Evolutionary conservation across 2,797 vertebrate genomes (phyloP).

Genomic region (Chaetophractus vellerosus): DNA sequence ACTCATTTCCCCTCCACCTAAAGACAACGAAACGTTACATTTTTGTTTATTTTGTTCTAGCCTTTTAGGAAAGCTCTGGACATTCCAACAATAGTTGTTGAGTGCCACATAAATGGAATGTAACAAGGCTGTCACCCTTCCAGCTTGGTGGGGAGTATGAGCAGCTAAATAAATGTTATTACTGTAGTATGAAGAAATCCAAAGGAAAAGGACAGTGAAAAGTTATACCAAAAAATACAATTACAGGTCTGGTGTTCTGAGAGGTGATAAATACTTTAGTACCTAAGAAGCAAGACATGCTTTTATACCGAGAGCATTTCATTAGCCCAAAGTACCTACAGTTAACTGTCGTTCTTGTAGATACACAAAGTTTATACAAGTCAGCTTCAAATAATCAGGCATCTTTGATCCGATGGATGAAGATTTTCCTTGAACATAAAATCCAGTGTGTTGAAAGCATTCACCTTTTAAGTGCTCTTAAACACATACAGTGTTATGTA

Average conservation of each 20-base stretch:
- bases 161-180: conserved; percentile 43
- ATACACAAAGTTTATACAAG: background rate
- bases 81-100: conserved; percentile 10
- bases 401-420: background rate
- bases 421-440: conserved; percentile 38
- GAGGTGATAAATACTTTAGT: conserved; percentile 37
- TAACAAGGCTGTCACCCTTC: conserved; percentile 7
- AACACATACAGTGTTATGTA: background rate
- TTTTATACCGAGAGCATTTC: conserved; percentile 41
- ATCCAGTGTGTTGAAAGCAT: background rate
- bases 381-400: conserved; percentile 19
- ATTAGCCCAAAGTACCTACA: background rate
- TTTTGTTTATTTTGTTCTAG: background rate
- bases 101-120: background rate
- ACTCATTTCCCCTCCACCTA: background rate
- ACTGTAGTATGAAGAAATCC: background rate
- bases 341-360: background rate
- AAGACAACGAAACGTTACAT: conserved; percentile 14
- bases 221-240: conserved; percentile 43
- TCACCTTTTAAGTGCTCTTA: background rate
- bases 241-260: background rate
- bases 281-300: conserved; percentile 56
- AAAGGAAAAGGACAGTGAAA: conserved; percentile 34
- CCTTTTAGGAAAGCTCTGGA: conserved; percentile 32
- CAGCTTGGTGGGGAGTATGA: background rate